phyloP scores from a whole-genome alignment of 2,797 vertebrate species.

The Diplodus puntazzo region DNA sequence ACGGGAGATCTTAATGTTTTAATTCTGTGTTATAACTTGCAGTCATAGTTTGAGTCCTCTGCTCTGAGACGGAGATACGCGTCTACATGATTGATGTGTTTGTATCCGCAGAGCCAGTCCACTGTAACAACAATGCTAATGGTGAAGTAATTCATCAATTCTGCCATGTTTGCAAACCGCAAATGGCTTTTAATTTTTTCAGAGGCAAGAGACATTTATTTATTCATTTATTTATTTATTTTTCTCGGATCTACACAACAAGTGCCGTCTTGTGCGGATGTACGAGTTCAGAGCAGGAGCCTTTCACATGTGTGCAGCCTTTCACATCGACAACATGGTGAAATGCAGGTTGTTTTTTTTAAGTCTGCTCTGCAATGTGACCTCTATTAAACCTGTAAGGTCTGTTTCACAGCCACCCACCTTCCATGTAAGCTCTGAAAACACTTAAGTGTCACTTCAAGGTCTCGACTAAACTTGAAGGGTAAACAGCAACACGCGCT shows the following conservation, averaged over 20 bases:
- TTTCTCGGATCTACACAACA: neutral
- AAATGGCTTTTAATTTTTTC: neutral
- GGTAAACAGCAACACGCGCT: constrained; percentile 40
- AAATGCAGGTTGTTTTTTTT: constrained; percentile 5
- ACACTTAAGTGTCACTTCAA: constrained; percentile 48
- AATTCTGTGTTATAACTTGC: neutral
- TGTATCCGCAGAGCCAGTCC: constrained; percentile 11
- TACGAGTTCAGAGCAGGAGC: constrained; percentile 6
- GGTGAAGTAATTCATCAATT: constrained; percentile 14
- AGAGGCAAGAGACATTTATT: neutral
- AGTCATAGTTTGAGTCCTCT: neutral
- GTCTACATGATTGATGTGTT: constrained; percentile 18
- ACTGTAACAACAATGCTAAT: constrained; percentile 11
- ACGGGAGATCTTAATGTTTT: neutral
- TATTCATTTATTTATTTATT: neutral
- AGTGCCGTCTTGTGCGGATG: neutral
- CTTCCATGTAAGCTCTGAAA: constrained; percentile 48
- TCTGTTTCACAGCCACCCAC: constrained; percentile 43
- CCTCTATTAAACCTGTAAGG: constrained; percentile 47
- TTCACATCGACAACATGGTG: constrained; percentile 30
- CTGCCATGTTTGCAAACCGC: neutral
- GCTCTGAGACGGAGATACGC: constrained; percentile 11
- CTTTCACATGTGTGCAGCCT: constrained; percentile 25
- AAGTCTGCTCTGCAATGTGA: constrained; percentile 4
- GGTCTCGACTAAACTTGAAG: constrained; percentile 55